Evolutionary conservation across 2,113 vertebrate species (phyloP), one percentile per base, ranked within the genome.

Genomic region (Gnathonemus longibarbis): DNA sequence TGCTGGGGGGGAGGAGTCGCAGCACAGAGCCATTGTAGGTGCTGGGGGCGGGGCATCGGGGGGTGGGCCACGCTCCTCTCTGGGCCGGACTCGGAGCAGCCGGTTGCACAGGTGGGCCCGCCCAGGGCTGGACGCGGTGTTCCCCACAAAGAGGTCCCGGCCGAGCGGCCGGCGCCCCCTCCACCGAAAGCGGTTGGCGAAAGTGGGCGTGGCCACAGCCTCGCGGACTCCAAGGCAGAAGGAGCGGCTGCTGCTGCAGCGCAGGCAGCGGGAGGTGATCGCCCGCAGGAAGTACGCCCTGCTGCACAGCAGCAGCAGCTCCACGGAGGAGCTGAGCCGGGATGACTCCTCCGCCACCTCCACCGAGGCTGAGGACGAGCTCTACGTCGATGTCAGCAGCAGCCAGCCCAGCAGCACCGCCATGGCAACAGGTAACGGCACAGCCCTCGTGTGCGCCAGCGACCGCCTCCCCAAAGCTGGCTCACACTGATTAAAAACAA

Each of bases 141-240:
- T 99, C 62, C n/a, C 62, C 90, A 96, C 99, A 93, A 99, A 99
- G 94, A 96, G 97, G 90, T 97, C 97, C 4, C 99, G 98, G 93
- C 96, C 98, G 92, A 97, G 96, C 92, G 95, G 94, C 90, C 95
- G 92, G 88, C 96, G 97, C 90, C 94, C 97, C 80, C 94, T 96
- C 11, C 98, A 97, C 92, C 96, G 98, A 92, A 99, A 99, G 91
- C 97, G 98, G 53, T 97, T 97, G 94, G 94, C 97, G 91, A 99
- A 98, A 96, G 95, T 88, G 7, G 84, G 94, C n/a, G 50, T 56
- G 17, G 39, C 49, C 11, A 35, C 50, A 0, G 96, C 96, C 0
- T 98, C 97, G 92, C 95, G 98, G 93, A 99, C 98, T 80, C 98
- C 97, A 92, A 99, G 98, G 94, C 98, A 99, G 92, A 99, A 98